Evolutionary conservation across 2,888 invertebrate species (phyloP), one percentile per base, ranked within the genome.

Genomic region (Ethmia dodecea): DNA sequence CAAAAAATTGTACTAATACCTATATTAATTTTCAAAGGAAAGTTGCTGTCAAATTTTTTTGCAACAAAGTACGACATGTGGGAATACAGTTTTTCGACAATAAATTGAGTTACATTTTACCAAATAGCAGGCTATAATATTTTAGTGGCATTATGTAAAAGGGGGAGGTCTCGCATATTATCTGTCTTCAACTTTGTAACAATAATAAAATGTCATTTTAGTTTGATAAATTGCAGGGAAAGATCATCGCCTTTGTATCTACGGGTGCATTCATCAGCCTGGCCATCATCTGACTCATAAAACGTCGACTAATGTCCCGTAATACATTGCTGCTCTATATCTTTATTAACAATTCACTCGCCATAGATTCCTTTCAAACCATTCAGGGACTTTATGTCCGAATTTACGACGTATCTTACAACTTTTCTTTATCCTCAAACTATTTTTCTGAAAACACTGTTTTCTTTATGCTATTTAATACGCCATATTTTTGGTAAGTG

Each of bases 381-480:
- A 74, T 81, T 83, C 78, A 81, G 78, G 67, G 73, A 72, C 68
- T 84, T 84, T 81, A 86, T 76, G 77, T 60, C 58, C 67, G 39
- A 52, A 72, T 72, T 84, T 80, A 86, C 81, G 84, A 81, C 69
- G 58, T 59, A n/a, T 63, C 72, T 76, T 76, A 77, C 72, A 74
- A 70, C 75, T 79, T 79, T 76, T 73, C 77, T 79, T 79, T 74
- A 78, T 77, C 53, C 72, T 13, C 47, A 60, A 70, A 84, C 77
- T 77, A 83, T 81, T 71, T 70, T 83, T 78, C 79, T 78, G 77
- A 81, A 84, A 84, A 84, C 74, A 76, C 62, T 79, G 80, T 83
- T 81, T 83, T 81, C 84, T 83, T 81, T 83, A 75, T 77, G 66
- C 74, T 64, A 76, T 83, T 81, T 81, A 69, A 72, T 81, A 77